Evolutionary conservation across 1,140 invertebrate species (phyloP).

Genomic region (Drosophila carrolli): DNA sequence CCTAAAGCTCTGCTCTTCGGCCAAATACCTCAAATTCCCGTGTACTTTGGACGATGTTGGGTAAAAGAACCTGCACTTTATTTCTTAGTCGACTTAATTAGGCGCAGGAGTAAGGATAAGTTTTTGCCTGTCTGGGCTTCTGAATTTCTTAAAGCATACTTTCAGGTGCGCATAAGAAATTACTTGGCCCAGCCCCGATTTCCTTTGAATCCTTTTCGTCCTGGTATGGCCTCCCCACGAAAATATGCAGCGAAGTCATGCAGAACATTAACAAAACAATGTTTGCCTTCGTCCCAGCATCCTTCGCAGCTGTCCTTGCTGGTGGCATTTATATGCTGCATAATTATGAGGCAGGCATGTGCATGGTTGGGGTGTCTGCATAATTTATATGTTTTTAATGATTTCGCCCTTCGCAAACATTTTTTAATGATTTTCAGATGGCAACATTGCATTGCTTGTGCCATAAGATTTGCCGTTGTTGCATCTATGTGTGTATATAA

Average conservation of each 20-base stretch:
- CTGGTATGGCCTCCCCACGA: conserved; percentile 7
- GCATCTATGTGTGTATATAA: conserved; percentile 66
- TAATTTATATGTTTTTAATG: conserved; percentile 83
- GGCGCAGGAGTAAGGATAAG: conserved; percentile 7
- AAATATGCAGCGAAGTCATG: conserved; percentile 61
- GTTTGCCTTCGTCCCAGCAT: conserved; percentile 37
- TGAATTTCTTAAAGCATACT: conserved; percentile 76
- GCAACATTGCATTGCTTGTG: conserved; percentile 50
- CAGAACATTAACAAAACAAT: conserved; percentile 71
- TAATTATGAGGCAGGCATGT: conserved; percentile 57
- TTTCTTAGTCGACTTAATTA: conserved; percentile 48
- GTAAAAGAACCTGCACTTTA: conserved; percentile 15
- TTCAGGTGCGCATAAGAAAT: conserved; percentile 72
- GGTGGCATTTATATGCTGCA: conserved; percentile 63
- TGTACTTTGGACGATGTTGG: not conserved
- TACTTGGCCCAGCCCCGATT: conserved; percentile 34
- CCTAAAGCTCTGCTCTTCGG: conserved; percentile 1
- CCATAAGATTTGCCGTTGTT: conserved; percentile 21
- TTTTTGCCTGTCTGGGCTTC: conserved; percentile 23
- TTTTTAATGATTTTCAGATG: conserved; percentile 76
- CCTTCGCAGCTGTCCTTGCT: conserved; percentile 31
- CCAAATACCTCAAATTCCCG: conserved; percentile 12
- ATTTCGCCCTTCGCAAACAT: conserved; percentile 70
- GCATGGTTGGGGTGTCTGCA: conserved; percentile 41
- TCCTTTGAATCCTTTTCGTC: conserved; percentile 31